Evolutionary conservation across 2,113 vertebrate species (phyloP), one percentile per base, ranked within the genome.

Genomic region (Pelodiscus sinensis): DNA sequence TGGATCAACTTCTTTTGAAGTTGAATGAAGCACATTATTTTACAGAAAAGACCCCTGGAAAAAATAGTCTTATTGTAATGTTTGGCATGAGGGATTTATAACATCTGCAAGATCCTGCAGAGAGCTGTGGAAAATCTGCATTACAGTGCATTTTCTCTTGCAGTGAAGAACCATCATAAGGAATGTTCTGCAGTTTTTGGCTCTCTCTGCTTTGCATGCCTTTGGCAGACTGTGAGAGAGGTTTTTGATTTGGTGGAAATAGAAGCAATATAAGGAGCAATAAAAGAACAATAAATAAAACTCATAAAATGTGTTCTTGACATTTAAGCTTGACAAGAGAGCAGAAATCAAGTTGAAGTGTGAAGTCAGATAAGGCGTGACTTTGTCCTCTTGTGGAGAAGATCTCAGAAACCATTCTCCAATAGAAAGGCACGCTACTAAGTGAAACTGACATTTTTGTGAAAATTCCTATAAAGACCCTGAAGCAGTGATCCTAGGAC

Each of bases 41-140:
- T 88, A 31, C 50, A 87, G 94, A 90, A 52, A n/a, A 96, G 79
- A 77, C 50, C 84, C 3, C 73, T 94, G 29, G 81, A 5, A 91
- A 84, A 93, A 68, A 85, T 14, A 85, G 68, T 85, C 81, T 79
- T 38, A 82, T 55, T 95, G 65, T 60, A 92, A 84, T 15, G 57
- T 95, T 90, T 95, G 60, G 25, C 58, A 90, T 88, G 92, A 93
- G 87, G 27, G 79, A 94, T 95, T 97, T 96, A 60, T 87, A 92
- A 89, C 87, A 95, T 85, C 95, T 94, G 84, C 55, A 55, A 92
- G 88, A 89, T 95, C 86, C 95, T 93, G 82, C 55, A 55, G 95
- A 89, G 92, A 92, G 82, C 92, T 90, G 8, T 2, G 90, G 83
- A 77, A 93, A 94, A 96, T 96, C 90, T 94, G 71, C 93, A 94